A percentile compares a stretch with the other conserved stretches of the same genome.
These are phyloP conservation scores for Cassiopea andromeda DNA, from an alignment of 30 jellyfish, hydroid and myxozoan genomes.

Conservation along the genomic window DNA sequence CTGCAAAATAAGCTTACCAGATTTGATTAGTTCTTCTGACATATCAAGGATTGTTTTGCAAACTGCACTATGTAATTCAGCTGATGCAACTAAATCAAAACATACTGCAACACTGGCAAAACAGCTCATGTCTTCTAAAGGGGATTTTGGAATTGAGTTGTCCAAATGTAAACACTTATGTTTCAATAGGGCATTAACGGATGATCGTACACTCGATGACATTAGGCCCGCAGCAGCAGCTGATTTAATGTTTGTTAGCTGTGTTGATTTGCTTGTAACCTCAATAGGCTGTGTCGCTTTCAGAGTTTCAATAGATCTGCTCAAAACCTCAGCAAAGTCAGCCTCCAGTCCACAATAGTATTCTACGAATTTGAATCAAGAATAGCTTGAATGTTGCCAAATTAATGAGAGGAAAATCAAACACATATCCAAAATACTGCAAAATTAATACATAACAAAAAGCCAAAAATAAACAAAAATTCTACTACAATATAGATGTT, in stretches of 20 bases:
- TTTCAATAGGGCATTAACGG: slow-evolving; percentile 51
- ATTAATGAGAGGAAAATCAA: no score
- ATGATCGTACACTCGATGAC: slow-evolving; percentile 64
- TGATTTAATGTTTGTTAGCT: slow-evolving; percentile 71
- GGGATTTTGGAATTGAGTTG: not conserved
- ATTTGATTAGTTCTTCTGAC: slow-evolving; percentile 31
- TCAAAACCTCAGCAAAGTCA: slow-evolving; percentile 70
- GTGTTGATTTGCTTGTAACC: slow-evolving; percentile 41
- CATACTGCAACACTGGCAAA: slow-evolving; percentile 53
- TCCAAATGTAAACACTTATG: slow-evolving; percentile 52
- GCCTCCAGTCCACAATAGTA: slow-evolving; percentile 68
- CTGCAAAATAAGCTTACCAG: slow-evolving; percentile 21
- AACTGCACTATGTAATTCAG: slow-evolving; percentile 54
- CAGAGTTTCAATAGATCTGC: slow-evolving; percentile 23
- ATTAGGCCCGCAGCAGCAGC: slow-evolving; percentile 97
- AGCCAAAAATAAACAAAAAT: no score
- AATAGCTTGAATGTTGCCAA: no score
- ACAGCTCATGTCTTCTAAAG: slow-evolving; percentile 1
- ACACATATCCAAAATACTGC: no score
- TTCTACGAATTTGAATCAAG: not conserved
- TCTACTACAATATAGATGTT: no score
- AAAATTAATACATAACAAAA: no score
- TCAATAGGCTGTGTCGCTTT: slow-evolving; percentile 55
- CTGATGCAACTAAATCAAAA: slow-evolving; percentile 63
- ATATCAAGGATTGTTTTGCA: slow-evolving; percentile 49